These are phyloP conservation scores for Myotis daubentonii DNA, from an alignment of 2,797 vertebrate species.

Conservation along the genomic window DNA sequence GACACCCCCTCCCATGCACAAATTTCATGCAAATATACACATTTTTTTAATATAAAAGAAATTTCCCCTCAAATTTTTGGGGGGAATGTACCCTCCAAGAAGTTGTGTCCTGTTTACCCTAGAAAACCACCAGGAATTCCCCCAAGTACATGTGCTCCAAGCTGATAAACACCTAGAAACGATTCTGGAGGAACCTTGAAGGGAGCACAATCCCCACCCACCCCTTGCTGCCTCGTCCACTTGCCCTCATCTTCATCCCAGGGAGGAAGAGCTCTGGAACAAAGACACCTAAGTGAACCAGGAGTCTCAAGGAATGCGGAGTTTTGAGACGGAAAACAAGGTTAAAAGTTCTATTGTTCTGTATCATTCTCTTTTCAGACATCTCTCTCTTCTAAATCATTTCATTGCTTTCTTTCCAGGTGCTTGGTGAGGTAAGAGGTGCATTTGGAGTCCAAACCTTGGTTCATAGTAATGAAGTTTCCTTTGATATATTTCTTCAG, in stretches of 20 bases:
- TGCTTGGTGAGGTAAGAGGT: background rate
- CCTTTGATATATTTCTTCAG: background rate
- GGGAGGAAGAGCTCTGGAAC: background rate
- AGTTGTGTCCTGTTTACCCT: slow-evolving; percentile 26
- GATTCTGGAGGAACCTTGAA: background rate
- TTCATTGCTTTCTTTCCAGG: background rate
- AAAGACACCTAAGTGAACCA: background rate
- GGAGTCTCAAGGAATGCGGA: background rate
- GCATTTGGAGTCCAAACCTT: background rate
- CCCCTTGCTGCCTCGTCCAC: background rate
- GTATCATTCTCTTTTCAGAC: background rate
- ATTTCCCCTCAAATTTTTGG: background rate
- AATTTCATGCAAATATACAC: too few species aligned
- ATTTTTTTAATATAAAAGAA: slow-evolving; percentile 51
- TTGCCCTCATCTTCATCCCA: background rate
- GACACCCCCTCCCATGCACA: too few species aligned
- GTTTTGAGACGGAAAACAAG: background rate
- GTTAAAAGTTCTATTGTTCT: background rate
- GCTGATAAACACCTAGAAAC: slow-evolving; percentile 30
- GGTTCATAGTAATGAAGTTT: background rate
- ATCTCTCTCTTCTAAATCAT: background rate
- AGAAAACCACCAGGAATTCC: slow-evolving; percentile 48
- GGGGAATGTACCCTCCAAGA: background rate
- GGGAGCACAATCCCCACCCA: background rate
- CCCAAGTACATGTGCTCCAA: background rate